phyloP scores from a whole-genome alignment of 2,888 invertebrate genomes.

The Drosophila yooni region DNA sequence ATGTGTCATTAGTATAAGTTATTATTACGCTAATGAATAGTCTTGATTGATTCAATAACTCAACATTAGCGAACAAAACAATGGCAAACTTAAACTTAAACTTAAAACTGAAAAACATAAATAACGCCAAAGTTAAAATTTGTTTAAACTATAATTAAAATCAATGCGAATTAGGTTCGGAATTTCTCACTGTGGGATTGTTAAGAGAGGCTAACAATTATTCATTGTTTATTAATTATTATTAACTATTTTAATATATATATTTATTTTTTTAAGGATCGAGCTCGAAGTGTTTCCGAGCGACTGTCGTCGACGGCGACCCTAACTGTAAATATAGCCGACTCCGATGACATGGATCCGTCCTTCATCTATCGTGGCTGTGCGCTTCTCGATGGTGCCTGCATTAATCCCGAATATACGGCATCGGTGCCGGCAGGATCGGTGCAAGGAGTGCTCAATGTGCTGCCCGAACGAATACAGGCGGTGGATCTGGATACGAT shows the following conservation, averaged over 20 bases:
- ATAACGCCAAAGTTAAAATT: neutral
- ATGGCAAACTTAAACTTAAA: neutral
- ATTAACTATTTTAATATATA: neutral
- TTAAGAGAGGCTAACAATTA: neutral
- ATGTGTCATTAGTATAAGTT: neutral
- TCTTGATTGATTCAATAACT: neutral
- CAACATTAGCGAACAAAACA: neutral
- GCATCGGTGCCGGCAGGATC: slow-evolving; percentile 92
- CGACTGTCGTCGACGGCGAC: slow-evolving; percentile 94
- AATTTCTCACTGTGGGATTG: neutral
- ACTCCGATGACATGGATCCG: slow-evolving; percentile 96
- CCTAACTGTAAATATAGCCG: slow-evolving; percentile 92
- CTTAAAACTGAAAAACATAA: neutral
- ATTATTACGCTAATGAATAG: neutral
- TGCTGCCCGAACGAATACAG: slow-evolving; percentile 94
- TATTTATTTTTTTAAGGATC: slow-evolving; percentile 88
- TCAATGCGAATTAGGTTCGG: neutral
- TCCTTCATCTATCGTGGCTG: slow-evolving; percentile 96
- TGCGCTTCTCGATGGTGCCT: slow-evolving; percentile 91
- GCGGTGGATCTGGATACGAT: slow-evolving; percentile 96
- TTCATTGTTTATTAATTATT: neutral
- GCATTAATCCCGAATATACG: slow-evolving; percentile 94
- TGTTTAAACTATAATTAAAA: neutral
- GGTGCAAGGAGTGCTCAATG: slow-evolving; percentile 92
- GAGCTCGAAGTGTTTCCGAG: slow-evolving; percentile 91